These are phyloP conservation scores for Anser brachyrhynchus DNA, from an alignment of 2,113 vertebrate species.

Conservation along the genomic window DNA sequence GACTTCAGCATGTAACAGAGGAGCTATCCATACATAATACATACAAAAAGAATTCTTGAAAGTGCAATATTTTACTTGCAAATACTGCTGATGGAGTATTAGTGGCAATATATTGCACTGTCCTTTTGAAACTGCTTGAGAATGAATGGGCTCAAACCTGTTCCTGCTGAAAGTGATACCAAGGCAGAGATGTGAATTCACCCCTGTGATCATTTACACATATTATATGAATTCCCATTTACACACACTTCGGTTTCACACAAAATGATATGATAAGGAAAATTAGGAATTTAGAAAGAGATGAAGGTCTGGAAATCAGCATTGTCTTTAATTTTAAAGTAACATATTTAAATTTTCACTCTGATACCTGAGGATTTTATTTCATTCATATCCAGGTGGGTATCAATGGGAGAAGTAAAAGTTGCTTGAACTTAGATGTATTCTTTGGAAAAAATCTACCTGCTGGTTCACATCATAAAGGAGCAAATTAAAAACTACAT, in stretches of 20 bases:
- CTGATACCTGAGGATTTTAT: background rate
- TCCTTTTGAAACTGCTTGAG: background rate
- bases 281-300: background rate
- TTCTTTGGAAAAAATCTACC: background rate
- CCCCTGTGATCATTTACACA: background rate
- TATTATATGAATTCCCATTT: background rate
- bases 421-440: background rate
- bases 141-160: background rate
- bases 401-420: background rate
- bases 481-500: background rate
- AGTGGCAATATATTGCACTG: background rate
- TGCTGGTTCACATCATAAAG: background rate
- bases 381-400: background rate
- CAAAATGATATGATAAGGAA: background rate
- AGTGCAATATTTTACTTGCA: background rate
- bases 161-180: background rate
- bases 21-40: background rate
- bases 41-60: background rate
- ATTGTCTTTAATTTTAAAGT: background rate
- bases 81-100: background rate
- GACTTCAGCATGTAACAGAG: background rate
- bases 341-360: background rate
- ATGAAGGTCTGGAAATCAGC: background rate
- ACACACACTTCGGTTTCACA: background rate
- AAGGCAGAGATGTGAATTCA: background rate